Evolutionary conservation across 2,888 invertebrate species (phyloP), one percentile per base, ranked within the genome.

Genomic region (Poecilobothrus nobilitatus): DNA sequence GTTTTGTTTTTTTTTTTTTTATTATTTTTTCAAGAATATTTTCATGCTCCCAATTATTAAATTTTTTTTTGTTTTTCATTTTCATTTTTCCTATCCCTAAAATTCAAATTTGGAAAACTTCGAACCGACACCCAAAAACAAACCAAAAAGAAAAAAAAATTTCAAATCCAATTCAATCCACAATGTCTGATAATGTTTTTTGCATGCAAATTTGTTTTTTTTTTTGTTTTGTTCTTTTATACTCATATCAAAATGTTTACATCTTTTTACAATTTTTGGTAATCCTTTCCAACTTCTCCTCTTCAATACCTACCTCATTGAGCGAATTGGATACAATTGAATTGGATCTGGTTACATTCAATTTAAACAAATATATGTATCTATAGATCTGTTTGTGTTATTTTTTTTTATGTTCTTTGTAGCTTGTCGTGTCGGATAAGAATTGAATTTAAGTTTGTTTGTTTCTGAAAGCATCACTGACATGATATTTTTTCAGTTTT

Each of bases 391-490:
- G 7, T 37, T 37, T 10, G 37, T 37, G 8, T 37, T 37, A 10
- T 37, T 4, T 37, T 5, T 34, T 34, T 37, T 37, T 37, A 12
- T 37, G 37, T 37, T 37, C 10, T 37, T 37, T 12, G 37, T 37
- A 37, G 37, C 53, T 18, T 53, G 53, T 53, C 53, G 53, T 53
- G 15, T 53, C 53, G 18, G 15, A 53, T 53, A 53, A 12, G 12
- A 53, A 15, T 53, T 12, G n/a, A 53, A 53, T 53, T 53, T 27
- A 27, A 5, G 27, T 27, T 53, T 53, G 18, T 53, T 53, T 53
- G 18, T 53, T 53, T 53, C 53, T 53, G 53, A 53, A 53, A 18
- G 53, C 53, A 53, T 53, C n/a, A 53, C 53, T 53, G 53, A 53
- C 53, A 53, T 53, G 53, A 8, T 53, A n/a, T 53, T 53, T 27